These are phyloP conservation scores for Felis catus DNA, from an alignment of 2,113 vertebrate genomes.

Conservation along the genomic window F.catus_Fca126_mat1.0 CM031412.1:137379501-137380000, in stretches of 20 bases:
- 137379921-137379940: neutral
- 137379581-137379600: neutral
- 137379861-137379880: neutral
- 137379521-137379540: neutral
- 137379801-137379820: neutral
- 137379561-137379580: neutral
- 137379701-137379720: neutral
- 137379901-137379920: neutral
- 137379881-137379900: neutral
- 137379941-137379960: neutral
- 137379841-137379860: neutral
- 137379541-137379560: neutral
- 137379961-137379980: neutral
- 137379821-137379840: neutral
- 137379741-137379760: neutral
- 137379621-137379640: neutral
- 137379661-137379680: neutral
- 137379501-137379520: neutral
- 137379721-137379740: neutral
- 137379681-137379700: neutral
- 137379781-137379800: neutral
- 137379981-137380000: neutral
- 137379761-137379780: neutral
- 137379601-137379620: neutral
- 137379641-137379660: neutral